Conservation (phyloP, 2,113 vertebrate genomes). For the Formicarius rufipectus region DNA sequence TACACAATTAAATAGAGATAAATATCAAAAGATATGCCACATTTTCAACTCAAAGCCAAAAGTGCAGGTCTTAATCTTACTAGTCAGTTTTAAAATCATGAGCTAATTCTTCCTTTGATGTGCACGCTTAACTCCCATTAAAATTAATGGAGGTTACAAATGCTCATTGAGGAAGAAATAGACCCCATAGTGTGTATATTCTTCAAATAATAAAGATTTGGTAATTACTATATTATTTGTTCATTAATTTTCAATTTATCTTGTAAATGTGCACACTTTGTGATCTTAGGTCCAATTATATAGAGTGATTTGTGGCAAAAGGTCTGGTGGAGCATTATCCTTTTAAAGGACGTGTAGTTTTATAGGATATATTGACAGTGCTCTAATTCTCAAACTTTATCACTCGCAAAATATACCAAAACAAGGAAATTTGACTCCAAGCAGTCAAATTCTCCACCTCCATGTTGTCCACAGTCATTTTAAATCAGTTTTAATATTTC, state of each 20-base stretch:
- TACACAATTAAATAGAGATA: constrained; percentile 82
- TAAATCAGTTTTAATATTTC: neutral
- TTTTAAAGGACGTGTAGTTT: constrained; percentile 62
- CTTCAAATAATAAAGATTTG: constrained; percentile 75
- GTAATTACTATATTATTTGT: constrained; percentile 79
- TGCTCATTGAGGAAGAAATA: constrained; percentile 73
- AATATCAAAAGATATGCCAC: constrained; percentile 73
- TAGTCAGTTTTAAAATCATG: constrained; percentile 69
- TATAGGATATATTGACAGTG: constrained; percentile 51
- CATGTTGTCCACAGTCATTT: neutral
- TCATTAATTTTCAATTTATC: constrained; percentile 83
- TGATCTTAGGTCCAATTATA: constrained; percentile 78
- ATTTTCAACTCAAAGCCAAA: constrained; percentile 75
- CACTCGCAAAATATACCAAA: neutral
- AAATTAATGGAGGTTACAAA: constrained; percentile 81
- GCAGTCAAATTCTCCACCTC: neutral
- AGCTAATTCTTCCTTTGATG: constrained; percentile 73
- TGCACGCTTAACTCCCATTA: constrained; percentile 79
- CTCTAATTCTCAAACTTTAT: constrained; percentile 36
- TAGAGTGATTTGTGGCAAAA: constrained; percentile 69
- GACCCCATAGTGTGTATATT: constrained; percentile 67
- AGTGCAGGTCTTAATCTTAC: constrained; percentile 77
- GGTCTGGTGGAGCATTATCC: constrained; percentile 68
- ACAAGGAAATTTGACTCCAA: neutral
- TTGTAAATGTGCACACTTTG: constrained; percentile 74